These are phyloP conservation scores for Drosophila erecta DNA, from an alignment of 1,140 invertebrate species.

Conservation along the genomic window DNA sequence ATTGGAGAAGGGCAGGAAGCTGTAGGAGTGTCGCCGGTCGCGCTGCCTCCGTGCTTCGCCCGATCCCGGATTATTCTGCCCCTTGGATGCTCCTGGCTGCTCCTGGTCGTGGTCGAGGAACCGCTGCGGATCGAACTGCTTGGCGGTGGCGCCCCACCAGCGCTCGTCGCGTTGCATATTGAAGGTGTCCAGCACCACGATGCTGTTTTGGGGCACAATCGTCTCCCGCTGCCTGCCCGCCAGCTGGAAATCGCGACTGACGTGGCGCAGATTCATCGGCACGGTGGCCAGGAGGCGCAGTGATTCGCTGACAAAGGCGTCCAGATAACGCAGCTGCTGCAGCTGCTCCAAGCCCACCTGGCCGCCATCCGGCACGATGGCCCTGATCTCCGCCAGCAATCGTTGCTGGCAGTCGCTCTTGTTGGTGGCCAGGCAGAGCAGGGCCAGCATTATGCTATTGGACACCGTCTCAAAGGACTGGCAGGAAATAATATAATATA, in stretches of 20 bases:
- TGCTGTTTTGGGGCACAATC: slow-evolving; percentile 72
- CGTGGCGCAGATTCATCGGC: slow-evolving; percentile 78
- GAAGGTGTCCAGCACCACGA: slow-evolving; percentile 74
- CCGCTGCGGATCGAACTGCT: slow-evolving; percentile 91
- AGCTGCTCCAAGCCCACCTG: slow-evolving; percentile 67
- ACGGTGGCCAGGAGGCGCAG: slow-evolving; percentile 75
- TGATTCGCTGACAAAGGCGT: slow-evolving; percentile 74
- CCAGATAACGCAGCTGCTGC: slow-evolving; percentile 71
- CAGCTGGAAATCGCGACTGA: slow-evolving; percentile 69
- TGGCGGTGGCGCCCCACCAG: slow-evolving; percentile 87
- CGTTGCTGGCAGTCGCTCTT: slow-evolving; percentile 64
- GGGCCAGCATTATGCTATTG: slow-evolving; percentile 73
- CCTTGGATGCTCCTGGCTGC: slow-evolving; percentile 1
- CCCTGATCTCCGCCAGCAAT: slow-evolving; percentile 62
- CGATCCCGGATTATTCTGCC: not conserved
- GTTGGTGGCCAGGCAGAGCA: slow-evolving; percentile 73
- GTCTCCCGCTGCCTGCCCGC: slow-evolving; percentile 35
- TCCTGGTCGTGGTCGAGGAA: slow-evolving; percentile 85
- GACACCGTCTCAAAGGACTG: slow-evolving; percentile 74
- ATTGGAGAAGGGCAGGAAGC: slow-evolving; percentile 91
- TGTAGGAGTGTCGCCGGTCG: slow-evolving; percentile 86
- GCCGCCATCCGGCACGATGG: slow-evolving; percentile 48
- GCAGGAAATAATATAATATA: too few species aligned
- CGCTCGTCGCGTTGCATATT: slow-evolving; percentile 77
- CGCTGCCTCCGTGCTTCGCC: not conserved